Base-by-base conservation (phyloP, 2,797 vertebrate species). In the Scolopax rusticola region DNA sequence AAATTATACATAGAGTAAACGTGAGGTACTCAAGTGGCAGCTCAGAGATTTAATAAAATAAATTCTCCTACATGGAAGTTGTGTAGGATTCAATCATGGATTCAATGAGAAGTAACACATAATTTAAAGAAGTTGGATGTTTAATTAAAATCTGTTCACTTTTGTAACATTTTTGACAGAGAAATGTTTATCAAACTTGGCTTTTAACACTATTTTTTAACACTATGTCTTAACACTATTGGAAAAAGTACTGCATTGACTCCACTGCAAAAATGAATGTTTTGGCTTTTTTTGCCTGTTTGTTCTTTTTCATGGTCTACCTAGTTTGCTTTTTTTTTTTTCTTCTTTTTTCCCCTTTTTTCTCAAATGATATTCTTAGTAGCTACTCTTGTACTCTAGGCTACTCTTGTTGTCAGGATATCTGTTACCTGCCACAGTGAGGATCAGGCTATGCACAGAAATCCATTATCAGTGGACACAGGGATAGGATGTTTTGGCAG, bases 191-290 rank as follows among this genome's bases (percentile, higher is more conserved):
- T 56, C 10, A 40, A 16, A 30, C 14, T 59, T 5, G 15, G 6
- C 5, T 70, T 78, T 64, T 63, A 43, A 67, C 47, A 47, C 45
- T 47, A 47, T 47, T 47, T 47, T 47, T 47, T 47, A 47, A 21
- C 20, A 24, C 23, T 24, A 48, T 23, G 23, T 48, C 24, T 24
- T 48, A 77, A n/a, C 3, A n/a, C 12, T 33, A 27, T 12, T 40
- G 27, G 25, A 48, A 68, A 60, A 85, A 43, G 30, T 9, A 45
- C 14, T 28, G 3, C 20, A 50, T 60, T 74, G 11, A 90, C 45
- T 32, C 4, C 2, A 7, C 3, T 24, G 16, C 1, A 20, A 48
- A 59, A 68, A 30, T 3, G 0, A 50, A 47, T 50, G 6, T 4
- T 57, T 48, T 33, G 21, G 1, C 1, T 32, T 63, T 36, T 53